Conservation (phyloP, 1,140 invertebrate genomes). For the Anoplophora glabripennis region DNA sequence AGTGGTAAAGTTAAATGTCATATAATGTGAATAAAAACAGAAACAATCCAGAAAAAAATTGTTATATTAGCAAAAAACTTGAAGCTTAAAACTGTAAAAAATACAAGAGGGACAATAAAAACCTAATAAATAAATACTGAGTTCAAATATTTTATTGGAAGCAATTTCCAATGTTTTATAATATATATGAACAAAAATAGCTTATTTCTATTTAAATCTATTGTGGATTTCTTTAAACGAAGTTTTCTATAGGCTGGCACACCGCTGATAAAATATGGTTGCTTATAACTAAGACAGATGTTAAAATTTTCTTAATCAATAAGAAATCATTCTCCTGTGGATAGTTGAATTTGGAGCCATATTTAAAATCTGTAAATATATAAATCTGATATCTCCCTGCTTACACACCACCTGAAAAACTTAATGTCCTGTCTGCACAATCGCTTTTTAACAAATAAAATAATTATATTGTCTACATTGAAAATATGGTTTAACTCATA, state of each 20-base stretch:
- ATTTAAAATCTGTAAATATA: slow-evolving; percentile 37
- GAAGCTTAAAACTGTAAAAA: slow-evolving; percentile 12
- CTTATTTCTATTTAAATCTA: slow-evolving; percentile 17
- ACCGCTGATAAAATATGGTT: slow-evolving; percentile 14
- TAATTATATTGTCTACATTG: too few species aligned
- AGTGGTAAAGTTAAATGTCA: background rate
- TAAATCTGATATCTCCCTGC: slow-evolving; percentile 34
- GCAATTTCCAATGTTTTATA: slow-evolving; percentile 10
- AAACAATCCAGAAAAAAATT: slow-evolving; percentile 12
- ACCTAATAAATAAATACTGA: slow-evolving; percentile 8
- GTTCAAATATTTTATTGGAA: slow-evolving; percentile 14
- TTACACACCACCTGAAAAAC: slow-evolving; percentile 25
- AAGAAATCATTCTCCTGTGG: slow-evolving; percentile 29
- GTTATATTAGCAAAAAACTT: slow-evolving; percentile 15
- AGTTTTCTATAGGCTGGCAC: slow-evolving; percentile 10
- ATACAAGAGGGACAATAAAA: slow-evolving; percentile 9
- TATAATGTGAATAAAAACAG: slow-evolving; percentile 16
- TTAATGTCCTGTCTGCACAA: slow-evolving; percentile 12
- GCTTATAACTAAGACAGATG: slow-evolving; percentile 21
- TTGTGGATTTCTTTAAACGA: slow-evolving; percentile 14
- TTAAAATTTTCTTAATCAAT: slow-evolving; percentile 18
- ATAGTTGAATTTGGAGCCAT: slow-evolving; percentile 21
- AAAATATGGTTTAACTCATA: too few species aligned
- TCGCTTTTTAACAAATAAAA: background rate
- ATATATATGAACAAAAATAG: slow-evolving; percentile 15